Conservation (phyloP, 2,113 vertebrate genomes). For the Ancistrus triradiatus region DNA sequence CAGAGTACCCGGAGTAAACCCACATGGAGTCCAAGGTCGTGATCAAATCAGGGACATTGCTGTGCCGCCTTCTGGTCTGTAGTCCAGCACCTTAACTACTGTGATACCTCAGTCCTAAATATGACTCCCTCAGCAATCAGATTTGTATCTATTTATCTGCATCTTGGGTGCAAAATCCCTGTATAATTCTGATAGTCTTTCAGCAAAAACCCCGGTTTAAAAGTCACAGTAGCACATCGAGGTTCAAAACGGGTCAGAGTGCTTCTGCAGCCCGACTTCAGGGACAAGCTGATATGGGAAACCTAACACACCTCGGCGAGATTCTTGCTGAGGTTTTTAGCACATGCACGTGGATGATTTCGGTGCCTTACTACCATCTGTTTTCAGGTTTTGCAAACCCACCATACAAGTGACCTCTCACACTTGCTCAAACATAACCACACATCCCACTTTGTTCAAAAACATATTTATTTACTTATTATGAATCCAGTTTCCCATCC, state of each 20-base stretch:
- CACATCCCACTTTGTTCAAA: neutral
- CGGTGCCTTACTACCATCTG: slow-evolving; percentile 5
- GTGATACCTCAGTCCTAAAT: no score
- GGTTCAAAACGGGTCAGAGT: slow-evolving; percentile 5
- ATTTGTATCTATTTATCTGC: no score
- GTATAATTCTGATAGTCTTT: no score
- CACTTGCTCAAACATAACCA: neutral
- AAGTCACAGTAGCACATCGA: slow-evolving; percentile 5
- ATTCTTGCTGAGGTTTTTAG: slow-evolving; percentile 60
- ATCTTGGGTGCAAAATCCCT: no score
- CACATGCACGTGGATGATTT: slow-evolving; percentile 30
- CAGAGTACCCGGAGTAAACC: no score
- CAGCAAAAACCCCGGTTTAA: neutral
- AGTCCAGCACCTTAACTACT: no score
- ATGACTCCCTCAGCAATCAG: no score
- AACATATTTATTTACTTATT: slow-evolving; percentile 3
- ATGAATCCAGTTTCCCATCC: no score
- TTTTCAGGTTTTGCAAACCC: slow-evolving; percentile 16
- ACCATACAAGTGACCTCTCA: slow-evolving; percentile 2
- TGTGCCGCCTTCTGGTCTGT: no score
- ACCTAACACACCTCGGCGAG: slow-evolving; percentile 54
- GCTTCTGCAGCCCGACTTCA: slow-evolving; percentile 11
- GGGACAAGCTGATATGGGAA: slow-evolving; percentile 29
- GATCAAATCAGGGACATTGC: no score
- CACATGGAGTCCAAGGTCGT: no score